Conservation (phyloP, 2,888 invertebrate species). For the Calephelis perditalis region DNA sequence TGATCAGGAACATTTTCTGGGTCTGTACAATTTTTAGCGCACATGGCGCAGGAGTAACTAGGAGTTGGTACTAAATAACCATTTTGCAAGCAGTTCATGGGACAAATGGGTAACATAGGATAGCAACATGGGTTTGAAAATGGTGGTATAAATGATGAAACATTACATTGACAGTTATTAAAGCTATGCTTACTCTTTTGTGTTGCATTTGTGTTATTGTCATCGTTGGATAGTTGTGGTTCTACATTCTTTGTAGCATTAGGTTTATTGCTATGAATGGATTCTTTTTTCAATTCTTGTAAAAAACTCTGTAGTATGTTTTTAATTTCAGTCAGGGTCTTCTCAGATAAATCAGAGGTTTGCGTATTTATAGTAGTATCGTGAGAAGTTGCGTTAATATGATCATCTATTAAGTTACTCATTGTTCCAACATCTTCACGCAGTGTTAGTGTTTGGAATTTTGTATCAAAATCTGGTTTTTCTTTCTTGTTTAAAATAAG, state of each 20-base stretch:
- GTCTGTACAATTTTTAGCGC: slow-evolving; percentile 40
- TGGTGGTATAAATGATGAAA: slow-evolving; percentile 39
- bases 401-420: slow-evolving; percentile 37
- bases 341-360: slow-evolving; percentile 53
- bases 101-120: slow-evolving; percentile 55
- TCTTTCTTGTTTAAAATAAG: slow-evolving; percentile 13
- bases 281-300: slow-evolving; percentile 61
- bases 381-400: slow-evolving; percentile 31
- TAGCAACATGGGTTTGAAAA: slow-evolving; percentile 57
- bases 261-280: slow-evolving; percentile 43
- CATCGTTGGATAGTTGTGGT: too few relatives aligned
- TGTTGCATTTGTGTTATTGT: slow-evolving; percentile 28
- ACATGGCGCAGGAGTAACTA: slow-evolving; percentile 51
- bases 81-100: slow-evolving; percentile 54
- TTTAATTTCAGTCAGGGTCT: slow-evolving; percentile 64
- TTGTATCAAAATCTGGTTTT: slow-evolving; percentile 11
- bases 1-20: slow-evolving; percentile 35
- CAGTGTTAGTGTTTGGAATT: slow-evolving; percentile 28
- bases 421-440: slow-evolving; percentile 35
- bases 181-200: slow-evolving; percentile 41
- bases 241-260: slow-evolving; percentile 30
- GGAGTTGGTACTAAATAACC: slow-evolving; percentile 47
- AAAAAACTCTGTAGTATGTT: slow-evolving; percentile 60
- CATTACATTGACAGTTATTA: slow-evolving; percentile 38
- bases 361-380: slow-evolving; percentile 45